These are phyloP conservation scores for Coleophora flavipennella DNA, from an alignment of 2,888 invertebrate genomes.

Conservation along the genomic window DNA sequence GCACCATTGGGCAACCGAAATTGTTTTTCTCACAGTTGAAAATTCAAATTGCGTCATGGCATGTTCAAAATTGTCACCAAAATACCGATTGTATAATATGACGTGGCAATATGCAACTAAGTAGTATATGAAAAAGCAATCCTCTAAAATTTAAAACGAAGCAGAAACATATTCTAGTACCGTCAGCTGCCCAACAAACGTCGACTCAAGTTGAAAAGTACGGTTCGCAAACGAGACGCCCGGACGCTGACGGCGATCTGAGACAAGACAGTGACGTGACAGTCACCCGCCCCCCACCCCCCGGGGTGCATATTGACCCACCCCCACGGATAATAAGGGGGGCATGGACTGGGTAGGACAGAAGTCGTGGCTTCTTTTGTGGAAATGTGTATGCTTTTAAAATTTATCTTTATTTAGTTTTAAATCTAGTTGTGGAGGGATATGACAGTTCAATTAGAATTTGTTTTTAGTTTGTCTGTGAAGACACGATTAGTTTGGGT, in stretches of 20 bases:
- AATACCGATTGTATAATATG: too few species aligned
- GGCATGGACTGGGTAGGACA: slow-evolving; percentile 39
- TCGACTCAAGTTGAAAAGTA: slow-evolving; percentile 36
- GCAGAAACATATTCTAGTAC: neutral
- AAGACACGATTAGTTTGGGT: too few species aligned
- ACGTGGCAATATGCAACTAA: too few species aligned
- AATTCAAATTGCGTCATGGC: too few species aligned
- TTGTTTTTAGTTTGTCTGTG: slow-evolving; percentile 4
- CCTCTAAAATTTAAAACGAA: too few species aligned
- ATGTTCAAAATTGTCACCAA: too few species aligned
- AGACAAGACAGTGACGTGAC: slow-evolving; percentile 66
- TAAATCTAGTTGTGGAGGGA: neutral
- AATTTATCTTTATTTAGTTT: slow-evolving; percentile 2
- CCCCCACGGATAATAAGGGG: slow-evolving; percentile 59
- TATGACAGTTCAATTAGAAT: neutral
- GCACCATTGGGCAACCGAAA: too few species aligned
- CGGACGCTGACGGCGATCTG: slow-evolving; percentile 51
- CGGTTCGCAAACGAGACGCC: slow-evolving; percentile 59
- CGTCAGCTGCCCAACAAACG: neutral
- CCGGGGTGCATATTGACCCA: slow-evolving; percentile 46
- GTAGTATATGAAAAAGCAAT: too few species aligned
- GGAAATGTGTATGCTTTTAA: slow-evolving; percentile 43
- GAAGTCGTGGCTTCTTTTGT: slow-evolving; percentile 51
- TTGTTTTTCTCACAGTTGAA: too few species aligned
- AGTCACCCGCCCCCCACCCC: slow-evolving; percentile 25